Conservation (phyloP, 2,113 vertebrate species). For the Neoarius graeffei region DNA sequence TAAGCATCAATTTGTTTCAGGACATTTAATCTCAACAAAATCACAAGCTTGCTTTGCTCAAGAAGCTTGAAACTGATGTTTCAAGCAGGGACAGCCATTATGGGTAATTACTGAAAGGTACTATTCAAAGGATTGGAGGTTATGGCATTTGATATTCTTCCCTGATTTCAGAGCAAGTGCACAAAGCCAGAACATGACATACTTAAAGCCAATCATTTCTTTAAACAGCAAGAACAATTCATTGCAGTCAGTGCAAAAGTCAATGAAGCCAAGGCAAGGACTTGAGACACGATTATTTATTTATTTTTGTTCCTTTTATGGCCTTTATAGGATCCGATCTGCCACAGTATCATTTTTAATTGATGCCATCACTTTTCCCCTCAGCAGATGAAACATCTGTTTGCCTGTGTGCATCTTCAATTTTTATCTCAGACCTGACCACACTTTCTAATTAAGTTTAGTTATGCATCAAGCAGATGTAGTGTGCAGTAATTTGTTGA, state of each 20-base stretch:
- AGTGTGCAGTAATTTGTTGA: background rate
- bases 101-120: conserved; percentile 20
- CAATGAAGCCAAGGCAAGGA: background rate
- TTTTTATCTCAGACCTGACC: conserved; percentile 8
- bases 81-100: conserved; percentile 33
- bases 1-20: background rate
- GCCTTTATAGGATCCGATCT: conserved; percentile 31
- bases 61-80: background rate
- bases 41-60: background rate
- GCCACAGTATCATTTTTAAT: conserved; percentile 32
- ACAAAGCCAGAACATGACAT: conserved; percentile 28
- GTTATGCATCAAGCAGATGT: conserved; percentile 4
- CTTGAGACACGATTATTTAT: conserved; percentile 2
- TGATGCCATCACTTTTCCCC: conserved; percentile 35
- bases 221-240: conserved; percentile 44
- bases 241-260: conserved; percentile 27
- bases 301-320: background rate
- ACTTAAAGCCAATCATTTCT: conserved; percentile 48
- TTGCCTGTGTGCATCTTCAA: conserved; percentile 24
- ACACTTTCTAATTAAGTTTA: conserved; percentile 22
- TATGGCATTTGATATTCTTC: conserved; percentile 34
- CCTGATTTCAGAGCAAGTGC: background rate
- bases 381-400: conserved; percentile 42
- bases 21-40: background rate
- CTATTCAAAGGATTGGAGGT: conserved; percentile 34